Conservation (phyloP, 2,113 vertebrate genomes). For the Setophaga petechia region DNA sequence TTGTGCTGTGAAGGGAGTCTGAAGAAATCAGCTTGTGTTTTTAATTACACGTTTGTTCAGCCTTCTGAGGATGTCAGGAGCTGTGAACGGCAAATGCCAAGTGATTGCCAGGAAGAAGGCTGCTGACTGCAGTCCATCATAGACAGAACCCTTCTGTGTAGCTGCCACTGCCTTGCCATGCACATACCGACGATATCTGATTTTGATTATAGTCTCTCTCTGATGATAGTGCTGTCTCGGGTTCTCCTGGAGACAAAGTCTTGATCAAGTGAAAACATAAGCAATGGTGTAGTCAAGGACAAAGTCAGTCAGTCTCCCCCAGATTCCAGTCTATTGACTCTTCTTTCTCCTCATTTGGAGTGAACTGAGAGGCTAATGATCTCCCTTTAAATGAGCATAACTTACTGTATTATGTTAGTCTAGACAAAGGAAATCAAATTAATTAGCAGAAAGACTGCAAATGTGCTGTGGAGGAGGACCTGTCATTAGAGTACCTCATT, state of each 20-base stretch:
- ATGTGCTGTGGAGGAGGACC: constrained; percentile 71
- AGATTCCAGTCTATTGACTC: constrained; percentile 46
- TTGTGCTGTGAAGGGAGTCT: neutral
- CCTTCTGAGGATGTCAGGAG: constrained; percentile 39
- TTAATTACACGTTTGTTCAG: constrained; percentile 38
- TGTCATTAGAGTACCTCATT: constrained; percentile 69
- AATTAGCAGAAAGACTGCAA: constrained; percentile 71
- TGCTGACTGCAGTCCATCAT: constrained; percentile 19
- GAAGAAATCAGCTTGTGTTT: constrained; percentile 12
- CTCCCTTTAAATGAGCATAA: constrained; percentile 26
- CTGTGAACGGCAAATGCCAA: constrained; percentile 57
- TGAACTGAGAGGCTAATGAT: neutral
- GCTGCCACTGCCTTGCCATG: constrained; percentile 46
- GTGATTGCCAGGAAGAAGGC: constrained; percentile 46
- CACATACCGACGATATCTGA: constrained; percentile 51
- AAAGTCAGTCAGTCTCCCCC: constrained; percentile 43
- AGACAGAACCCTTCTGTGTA: constrained; percentile 42
- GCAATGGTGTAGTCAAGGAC: constrained; percentile 55
- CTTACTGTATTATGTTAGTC: constrained; percentile 60
- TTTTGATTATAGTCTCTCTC: constrained; percentile 60
- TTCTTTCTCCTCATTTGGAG: constrained; percentile 46
- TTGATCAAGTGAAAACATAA: constrained; percentile 58
- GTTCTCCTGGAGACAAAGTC: constrained; percentile 44
- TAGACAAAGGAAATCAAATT: constrained; percentile 75
- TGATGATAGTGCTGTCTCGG: constrained; percentile 46